A percentile compares a stretch with the other conserved stretches of the same genome.
These are phyloP conservation scores for Ophthalmolycus amberensis DNA, from an alignment of 2,113 vertebrate species.

Conservation along the genomic window DNA sequence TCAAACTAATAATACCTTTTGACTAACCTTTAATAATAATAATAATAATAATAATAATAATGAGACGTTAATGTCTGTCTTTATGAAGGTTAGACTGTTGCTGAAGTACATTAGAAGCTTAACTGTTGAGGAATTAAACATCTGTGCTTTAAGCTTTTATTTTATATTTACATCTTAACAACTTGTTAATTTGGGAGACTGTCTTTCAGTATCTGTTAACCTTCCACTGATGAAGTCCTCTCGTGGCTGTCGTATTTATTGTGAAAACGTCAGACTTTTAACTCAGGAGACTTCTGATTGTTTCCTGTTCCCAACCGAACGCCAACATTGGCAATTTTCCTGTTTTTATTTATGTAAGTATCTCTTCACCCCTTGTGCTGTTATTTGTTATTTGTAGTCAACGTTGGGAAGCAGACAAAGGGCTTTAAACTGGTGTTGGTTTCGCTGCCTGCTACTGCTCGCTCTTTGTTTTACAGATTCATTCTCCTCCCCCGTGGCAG, in stretches of 20 bases:
- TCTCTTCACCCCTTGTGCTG: background rate
- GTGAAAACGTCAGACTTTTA: background rate
- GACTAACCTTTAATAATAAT: background rate
- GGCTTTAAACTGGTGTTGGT: background rate
- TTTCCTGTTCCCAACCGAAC: background rate
- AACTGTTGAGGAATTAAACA: too few species aligned
- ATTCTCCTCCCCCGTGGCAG: background rate
- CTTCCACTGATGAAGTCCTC: too few species aligned
- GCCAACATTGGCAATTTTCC: background rate
- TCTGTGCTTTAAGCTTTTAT: too few species aligned
- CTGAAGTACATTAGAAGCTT: background rate
- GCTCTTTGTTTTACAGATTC: background rate
- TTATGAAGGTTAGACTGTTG: background rate
- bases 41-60: background rate
- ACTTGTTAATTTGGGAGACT: too few species aligned
- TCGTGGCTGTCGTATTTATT: too few species aligned
- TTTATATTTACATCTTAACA: too few species aligned
- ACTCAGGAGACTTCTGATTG: too few species aligned
- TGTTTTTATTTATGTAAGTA: background rate
- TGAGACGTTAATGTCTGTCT: background rate
- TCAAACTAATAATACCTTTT: background rate
- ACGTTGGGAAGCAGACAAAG: background rate
- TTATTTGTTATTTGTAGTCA: background rate
- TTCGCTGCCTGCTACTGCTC: background rate
- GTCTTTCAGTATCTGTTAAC: too few species aligned